Evolutionary conservation across 2,797 vertebrate species (phyloP).

Genomic region (Oophaga sylvatica): DNA sequence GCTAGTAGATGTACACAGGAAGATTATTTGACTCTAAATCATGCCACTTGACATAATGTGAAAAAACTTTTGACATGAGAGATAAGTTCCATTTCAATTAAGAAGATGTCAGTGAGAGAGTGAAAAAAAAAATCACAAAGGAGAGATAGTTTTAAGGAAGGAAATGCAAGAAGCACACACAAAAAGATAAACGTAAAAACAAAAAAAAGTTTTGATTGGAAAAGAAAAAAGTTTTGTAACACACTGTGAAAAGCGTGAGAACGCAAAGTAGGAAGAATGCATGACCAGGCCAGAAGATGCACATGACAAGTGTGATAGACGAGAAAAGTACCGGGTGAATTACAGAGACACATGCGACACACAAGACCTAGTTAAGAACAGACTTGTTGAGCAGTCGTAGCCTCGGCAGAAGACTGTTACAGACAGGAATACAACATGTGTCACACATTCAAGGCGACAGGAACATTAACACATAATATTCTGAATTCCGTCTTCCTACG

Average conservation of each 20-base stretch:
- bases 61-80: conserved; percentile 99
- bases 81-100: conserved; percentile 99
- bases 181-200: conserved; percentile 7
- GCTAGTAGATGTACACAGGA: conserved; percentile 99
- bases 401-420: conserved; percentile 67
- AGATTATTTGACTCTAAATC: conserved; percentile 99
- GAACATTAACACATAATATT: conserved; percentile 69
- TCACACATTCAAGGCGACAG: conserved; percentile 71
- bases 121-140: conserved; percentile 67
- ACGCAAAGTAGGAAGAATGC: conserved; percentile 69
- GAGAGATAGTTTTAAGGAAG: conserved; percentile 70
- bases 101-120: conserved; percentile 67
- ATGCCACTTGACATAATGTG: conserved; percentile 99
- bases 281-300: conserved; percentile 63
- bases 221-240: conserved; percentile 68
- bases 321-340: conserved; percentile 64
- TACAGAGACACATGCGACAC: conserved; percentile 69
- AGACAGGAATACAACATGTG: conserved; percentile 65
- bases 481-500: conserved; percentile 13
- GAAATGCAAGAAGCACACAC: conserved; percentile 61
- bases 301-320: conserved; percentile 70
- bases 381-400: conserved; percentile 66
- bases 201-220: conserved; percentile 58
- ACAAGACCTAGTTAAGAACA: conserved; percentile 73
- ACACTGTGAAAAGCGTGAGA: conserved; percentile 73